Evolutionary conservation across 2,888 invertebrate genomes (phyloP).

Genomic region (Tinea pellionella): DNA sequence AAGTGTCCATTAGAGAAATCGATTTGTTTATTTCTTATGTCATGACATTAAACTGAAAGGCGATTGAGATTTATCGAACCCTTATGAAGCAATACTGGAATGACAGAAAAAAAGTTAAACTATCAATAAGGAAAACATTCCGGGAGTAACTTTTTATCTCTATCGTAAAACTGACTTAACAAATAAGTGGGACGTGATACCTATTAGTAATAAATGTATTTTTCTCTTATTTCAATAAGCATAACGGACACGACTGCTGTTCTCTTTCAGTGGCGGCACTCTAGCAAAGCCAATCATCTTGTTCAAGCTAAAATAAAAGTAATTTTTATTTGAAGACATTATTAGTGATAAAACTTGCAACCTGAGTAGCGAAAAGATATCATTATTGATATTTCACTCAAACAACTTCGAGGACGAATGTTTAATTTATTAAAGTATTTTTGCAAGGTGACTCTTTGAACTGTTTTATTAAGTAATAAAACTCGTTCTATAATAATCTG

Average conservation of each 20-base stretch:
- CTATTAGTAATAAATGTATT: neutral
- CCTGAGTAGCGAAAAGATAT: too few relatives aligned
- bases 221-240: neutral
- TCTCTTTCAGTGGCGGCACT: neutral
- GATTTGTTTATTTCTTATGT: constrained; percentile 20
- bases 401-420: too few relatives aligned
- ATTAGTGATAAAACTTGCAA: too few relatives aligned
- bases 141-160: constrained; percentile 9
- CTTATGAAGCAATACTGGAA: constrained; percentile 17
- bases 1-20: too few relatives aligned
- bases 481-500: neutral
- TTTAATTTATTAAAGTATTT: neutral
- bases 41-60: constrained; percentile 20
- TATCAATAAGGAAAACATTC: constrained; percentile 11
- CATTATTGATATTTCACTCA: too few relatives aligned
- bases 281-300: too few relatives aligned
- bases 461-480: neutral
- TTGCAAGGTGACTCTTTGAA: neutral
- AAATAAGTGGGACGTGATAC: constrained; percentile 5
- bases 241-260: neutral
- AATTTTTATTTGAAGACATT: too few relatives aligned
- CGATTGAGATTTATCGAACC: constrained; percentile 25
- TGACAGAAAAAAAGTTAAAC: constrained; percentile 18
- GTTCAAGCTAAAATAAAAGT: too few relatives aligned
- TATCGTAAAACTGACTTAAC: neutral